Percentiles rank a stretch among this genome's conserved stretches.
phyloP scores from a whole-genome alignment of 2,888 invertebrate species.

The Megaustenia siamemsis region DNA sequence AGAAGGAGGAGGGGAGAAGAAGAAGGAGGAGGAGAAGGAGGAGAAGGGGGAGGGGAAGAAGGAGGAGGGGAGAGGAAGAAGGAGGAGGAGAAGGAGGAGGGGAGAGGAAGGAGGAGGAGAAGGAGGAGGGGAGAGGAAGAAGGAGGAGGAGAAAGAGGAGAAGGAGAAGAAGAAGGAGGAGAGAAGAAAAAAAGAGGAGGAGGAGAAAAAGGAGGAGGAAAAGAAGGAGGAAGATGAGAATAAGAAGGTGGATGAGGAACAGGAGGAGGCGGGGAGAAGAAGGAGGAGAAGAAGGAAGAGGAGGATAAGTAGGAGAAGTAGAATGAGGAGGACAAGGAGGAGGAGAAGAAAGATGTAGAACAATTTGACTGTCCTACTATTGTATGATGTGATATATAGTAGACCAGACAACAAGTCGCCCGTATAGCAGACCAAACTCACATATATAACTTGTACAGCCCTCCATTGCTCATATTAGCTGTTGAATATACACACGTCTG shows the following conservation, averaged over 20 bases:
- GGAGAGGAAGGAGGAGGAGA: background rate
- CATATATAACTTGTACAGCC: no score
- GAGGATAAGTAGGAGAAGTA: no score
- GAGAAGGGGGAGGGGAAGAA: background rate
- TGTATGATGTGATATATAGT: no score
- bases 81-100: background rate
- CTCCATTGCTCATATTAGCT: no score
- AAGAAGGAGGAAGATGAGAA: no score
- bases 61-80: background rate
- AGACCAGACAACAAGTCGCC: no score
- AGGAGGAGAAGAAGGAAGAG: background rate
- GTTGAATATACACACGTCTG: no score
- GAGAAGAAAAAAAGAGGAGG: background rate
- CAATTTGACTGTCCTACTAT: no score
- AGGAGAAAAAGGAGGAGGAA: background rate
- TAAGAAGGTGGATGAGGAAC: no score
- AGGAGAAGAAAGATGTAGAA: background rate
- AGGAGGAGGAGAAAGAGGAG: background rate
- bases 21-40: background rate
- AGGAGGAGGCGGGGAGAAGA: no score
- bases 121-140: background rate
- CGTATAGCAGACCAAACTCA: no score
- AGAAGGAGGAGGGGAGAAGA: background rate
- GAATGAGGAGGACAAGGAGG: no score
- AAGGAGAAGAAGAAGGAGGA: background rate